phyloP scores from a whole-genome alignment of 2,888 invertebrate genomes.

The Eristalis arbustorum region DNA sequence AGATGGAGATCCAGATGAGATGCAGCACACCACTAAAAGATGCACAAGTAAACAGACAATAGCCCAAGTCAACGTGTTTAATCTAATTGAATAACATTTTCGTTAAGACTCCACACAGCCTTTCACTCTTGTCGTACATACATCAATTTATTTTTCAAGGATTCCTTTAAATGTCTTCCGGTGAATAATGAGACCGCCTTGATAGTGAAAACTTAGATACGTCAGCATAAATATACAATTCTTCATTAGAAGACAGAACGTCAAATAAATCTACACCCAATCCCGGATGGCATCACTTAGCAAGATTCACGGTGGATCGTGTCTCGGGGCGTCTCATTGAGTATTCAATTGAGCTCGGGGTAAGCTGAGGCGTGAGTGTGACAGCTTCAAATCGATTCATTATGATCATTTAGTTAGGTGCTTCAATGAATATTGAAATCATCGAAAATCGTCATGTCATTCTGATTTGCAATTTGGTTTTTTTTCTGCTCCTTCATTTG shows the following conservation, averaged over 20 bases:
- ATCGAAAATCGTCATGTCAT: neutral
- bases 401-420: neutral
- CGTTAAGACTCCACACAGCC: neutral
- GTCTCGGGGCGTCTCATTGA: neutral
- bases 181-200: neutral
- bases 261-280: neutral
- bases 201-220: neutral
- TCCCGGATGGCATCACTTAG: neutral
- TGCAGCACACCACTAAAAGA: no score
- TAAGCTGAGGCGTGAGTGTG: neutral
- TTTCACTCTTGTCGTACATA: neutral
- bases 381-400: neutral
- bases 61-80: neutral
- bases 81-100: neutral
- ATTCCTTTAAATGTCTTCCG: neutral
- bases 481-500: neutral
- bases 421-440: constrained; percentile 28
- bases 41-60: no score
- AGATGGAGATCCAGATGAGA: no score
- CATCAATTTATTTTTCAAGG: neutral
- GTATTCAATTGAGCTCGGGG: neutral
- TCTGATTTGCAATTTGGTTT: neutral
- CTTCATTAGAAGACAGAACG: neutral
- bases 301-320: neutral
- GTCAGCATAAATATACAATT: neutral